These are phyloP conservation scores for Eulemur albifrons DNA, from an alignment of 2,797 vertebrate species.

Conservation along the genomic window DNA sequence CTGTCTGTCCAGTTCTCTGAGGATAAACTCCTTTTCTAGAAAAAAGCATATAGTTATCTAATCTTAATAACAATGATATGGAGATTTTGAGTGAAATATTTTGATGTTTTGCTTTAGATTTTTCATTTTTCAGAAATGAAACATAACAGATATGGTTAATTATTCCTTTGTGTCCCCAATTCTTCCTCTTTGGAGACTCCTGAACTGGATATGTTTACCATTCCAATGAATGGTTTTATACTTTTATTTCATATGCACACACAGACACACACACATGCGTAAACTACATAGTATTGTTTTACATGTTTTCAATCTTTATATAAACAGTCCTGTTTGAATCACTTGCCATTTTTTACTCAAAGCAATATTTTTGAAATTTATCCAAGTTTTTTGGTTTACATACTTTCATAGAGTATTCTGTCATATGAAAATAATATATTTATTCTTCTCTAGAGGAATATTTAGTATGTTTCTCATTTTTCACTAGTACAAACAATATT, in stretches of 20 bases:
- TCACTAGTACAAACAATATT: neutral
- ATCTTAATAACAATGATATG: conserved; percentile 36
- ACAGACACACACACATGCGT: neutral
- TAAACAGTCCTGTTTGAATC: conserved; percentile 1
- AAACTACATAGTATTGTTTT: neutral
- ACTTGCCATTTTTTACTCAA: conserved; percentile 27
- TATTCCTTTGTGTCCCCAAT: neutral
- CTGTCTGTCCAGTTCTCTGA: neutral
- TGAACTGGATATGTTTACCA: neutral
- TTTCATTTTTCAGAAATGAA: conserved; percentile 9
- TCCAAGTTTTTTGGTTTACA: conserved; percentile 14
- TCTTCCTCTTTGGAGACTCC: conserved; percentile 6
- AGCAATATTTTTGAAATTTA: conserved; percentile 19
- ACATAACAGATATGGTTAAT: neutral
- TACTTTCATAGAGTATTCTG: neutral
- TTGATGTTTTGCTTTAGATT: neutral
- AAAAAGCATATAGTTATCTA: neutral
- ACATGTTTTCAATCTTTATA: conserved; percentile 20
- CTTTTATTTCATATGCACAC: neutral
- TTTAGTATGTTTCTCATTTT: conserved; percentile 43
- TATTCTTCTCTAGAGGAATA: neutral
- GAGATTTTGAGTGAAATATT: neutral
- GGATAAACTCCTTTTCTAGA: neutral
- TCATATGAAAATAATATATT: conserved; percentile 41
- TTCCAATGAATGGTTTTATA: neutral